These are phyloP conservation scores for Pocillopora meandrina DNA, from an alignment of 92 coral and sea anemone species.

Conservation along the genomic window DNA sequence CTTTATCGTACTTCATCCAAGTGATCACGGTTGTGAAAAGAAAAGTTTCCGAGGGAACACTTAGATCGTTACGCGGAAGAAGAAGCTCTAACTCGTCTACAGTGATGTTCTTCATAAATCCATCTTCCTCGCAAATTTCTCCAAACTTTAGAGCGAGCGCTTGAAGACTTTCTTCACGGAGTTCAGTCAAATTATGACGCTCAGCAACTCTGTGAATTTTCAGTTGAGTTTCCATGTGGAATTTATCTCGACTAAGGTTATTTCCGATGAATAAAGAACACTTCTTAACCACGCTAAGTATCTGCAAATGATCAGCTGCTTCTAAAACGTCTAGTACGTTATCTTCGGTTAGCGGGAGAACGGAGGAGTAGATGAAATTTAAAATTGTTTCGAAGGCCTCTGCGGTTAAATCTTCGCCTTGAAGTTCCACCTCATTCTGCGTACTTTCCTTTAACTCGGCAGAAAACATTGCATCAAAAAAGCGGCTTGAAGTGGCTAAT, in stretches of 20 bases:
- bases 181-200: slow-evolving; percentile 38
- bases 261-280: slow-evolving; percentile 36
- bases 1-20: slow-evolving; percentile 58
- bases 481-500: slow-evolving; percentile 70
- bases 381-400: slow-evolving; percentile 33
- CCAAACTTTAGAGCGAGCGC: slow-evolving; percentile 35
- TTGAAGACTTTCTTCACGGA: slow-evolving; percentile 27
- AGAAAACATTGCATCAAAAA: slow-evolving; percentile 73
- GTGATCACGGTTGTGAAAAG: slow-evolving; percentile 45
- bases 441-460: slow-evolving; percentile 62
- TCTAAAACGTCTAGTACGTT: slow-evolving; percentile 45
- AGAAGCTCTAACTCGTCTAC: slow-evolving; percentile 23
- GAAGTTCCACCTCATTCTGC: slow-evolving; percentile 51
- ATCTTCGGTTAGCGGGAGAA: slow-evolving; percentile 37
- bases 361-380: slow-evolving; percentile 43
- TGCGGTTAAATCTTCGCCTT: slow-evolving; percentile 28
- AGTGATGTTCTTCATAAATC: slow-evolving; percentile 23
- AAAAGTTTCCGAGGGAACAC: slow-evolving; percentile 63
- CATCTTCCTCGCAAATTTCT: slow-evolving; percentile 26
- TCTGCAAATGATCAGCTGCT: slow-evolving; percentile 53
- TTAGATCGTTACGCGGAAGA: slow-evolving; percentile 45
- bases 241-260: slow-evolving; percentile 34
- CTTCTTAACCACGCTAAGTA: slow-evolving; percentile 27
- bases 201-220: slow-evolving; percentile 41
- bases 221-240: slow-evolving; percentile 24